These are phyloP conservation scores for Cavia aperea DNA, from an alignment of 2,113 vertebrate genomes.

Conservation along the genomic window DNA sequence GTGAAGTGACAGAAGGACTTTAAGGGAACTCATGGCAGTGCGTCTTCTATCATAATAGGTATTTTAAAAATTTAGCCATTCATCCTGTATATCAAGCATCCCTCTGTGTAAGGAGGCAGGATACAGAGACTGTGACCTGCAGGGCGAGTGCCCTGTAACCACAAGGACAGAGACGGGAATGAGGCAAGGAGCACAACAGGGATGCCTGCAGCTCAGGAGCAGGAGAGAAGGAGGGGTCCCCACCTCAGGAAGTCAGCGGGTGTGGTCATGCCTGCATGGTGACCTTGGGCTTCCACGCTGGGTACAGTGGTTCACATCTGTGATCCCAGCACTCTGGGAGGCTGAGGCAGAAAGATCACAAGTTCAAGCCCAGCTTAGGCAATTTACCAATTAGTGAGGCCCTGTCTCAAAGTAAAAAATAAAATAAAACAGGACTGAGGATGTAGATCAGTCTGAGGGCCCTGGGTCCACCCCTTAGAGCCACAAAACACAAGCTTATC, in stretches of 20 bases:
- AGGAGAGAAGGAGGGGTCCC: neutral
- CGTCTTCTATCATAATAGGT: neutral
- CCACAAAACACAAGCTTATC: neutral
- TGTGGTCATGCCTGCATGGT: fast-evolving
- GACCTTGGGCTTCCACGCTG: neutral
- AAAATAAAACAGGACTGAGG: neutral
- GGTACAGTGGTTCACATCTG: neutral
- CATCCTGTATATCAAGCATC: neutral
- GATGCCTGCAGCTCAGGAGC: fast-evolving
- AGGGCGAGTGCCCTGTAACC: neutral
- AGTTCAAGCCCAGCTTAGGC: neutral
- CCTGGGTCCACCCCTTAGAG: neutral
- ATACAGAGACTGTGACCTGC: neutral
- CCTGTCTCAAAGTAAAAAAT: neutral
- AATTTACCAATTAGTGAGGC: neutral
- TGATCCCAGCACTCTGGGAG: neutral
- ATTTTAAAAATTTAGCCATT: neutral
- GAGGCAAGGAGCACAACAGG: fast-evolving
- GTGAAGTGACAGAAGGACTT: neutral
- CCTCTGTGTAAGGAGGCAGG: neutral
- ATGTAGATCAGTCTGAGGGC: neutral
- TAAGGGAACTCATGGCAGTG: neutral
- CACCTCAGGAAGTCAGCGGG: fast-evolving
- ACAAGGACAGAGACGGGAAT: neutral
- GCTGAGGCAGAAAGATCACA: neutral